Evolutionary conservation across 2,797 vertebrate species (phyloP), one percentile per base, ranked within the genome.

Genomic region (Sparus aurata): DNA sequence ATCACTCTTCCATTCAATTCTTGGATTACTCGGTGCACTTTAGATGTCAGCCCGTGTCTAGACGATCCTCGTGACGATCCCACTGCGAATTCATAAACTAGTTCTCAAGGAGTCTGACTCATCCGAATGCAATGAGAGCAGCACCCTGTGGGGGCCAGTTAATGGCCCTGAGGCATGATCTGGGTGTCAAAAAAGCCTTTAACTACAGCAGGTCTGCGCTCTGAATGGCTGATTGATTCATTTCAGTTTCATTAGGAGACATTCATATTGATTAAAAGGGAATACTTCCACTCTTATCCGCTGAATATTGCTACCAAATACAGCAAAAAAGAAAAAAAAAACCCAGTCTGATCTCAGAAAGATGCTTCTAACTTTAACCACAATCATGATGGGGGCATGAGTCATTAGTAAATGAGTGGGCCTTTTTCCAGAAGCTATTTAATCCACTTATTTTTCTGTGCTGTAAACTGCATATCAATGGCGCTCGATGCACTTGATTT

Each of bases 51-150:
- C 45, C 41, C 5, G 27, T 6, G 80, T 89, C 73, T 79, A 85
- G 82, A 85, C 85, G 64, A 43, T 63, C 59, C 70, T 62, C 30
- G 55, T 64, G 65, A 83, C 43, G 70, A 87, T 80, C 76, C 75
- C 78, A 16, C n/a, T 66, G 78, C n/a, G 52, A 80, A 86, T 84
- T 77, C 55, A 60, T 63, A 63, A 72, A 61, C 72, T 69, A 61
- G 59, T 64, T 76, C 79, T 87, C 53, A 73, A 80, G 77, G 61
- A 84, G 87, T 76, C 86, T 92, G 89, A 92, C 83, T 93, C 89
- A 90, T 93, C 79, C 25, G 47, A 82, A 69, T 46, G 77, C 68
- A 73, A 62, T 64, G 27, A 75, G 57, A 80, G 79, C 80, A 64
- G 52, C 66, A 12, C 7, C 73, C 58, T 68, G 54, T 13, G 75